Base-by-base conservation (phyloP, 23 tunicate genomes). In the Clavelina lepadiformis region DNA sequence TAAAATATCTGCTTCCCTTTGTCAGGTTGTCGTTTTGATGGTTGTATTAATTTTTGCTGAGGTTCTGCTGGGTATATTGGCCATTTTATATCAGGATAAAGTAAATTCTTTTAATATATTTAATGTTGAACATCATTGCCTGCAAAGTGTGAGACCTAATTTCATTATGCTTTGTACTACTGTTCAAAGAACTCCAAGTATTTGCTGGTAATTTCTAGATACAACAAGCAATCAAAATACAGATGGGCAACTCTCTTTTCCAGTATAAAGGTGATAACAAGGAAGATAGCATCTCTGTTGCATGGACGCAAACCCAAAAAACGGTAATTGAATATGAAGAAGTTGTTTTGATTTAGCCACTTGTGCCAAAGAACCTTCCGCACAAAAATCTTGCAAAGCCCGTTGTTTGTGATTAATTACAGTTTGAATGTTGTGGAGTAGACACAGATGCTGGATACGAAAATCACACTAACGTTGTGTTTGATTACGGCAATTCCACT, bases 371-470 rank as follows among this genome's bases (percentile, higher is more conserved):
- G n/a, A n/a, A n/a, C n/a, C n/a, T n/a, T n/a, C n/a, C n/a, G n/a
- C n/a, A n/a, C n/a, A n/a, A n/a, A n/a, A n/a, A n/a, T n/a, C n/a
- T n/a, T n/a, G n/a, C n/a, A n/a, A n/a, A n/a, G n/a, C n/a, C n/a
- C n/a, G n/a, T n/a, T 15, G 7, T n/a, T n/a, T n/a, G n/a, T n/a
- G n/a, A n/a, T n/a, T n/a, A n/a, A 56, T 63, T 34, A 2, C 54
- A 76, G 82, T 65, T 76, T 52, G 18, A 52, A 11, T 76, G 82
- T 53, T 76, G 82, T 52, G 82, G 82, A 13, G 52, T 76, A 1
- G 38, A 28, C 28, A 35, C 71, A 47, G 26, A 30, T 15, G 61
- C 8, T 2, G 82, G 82, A 5, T 76, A 51, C 28, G 28, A 52
- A 53, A 68, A 76, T 50, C 68, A 47, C 46, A 52, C 73, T 1